phyloP scores from a whole-genome alignment of 2,888 invertebrate species.

The Crossocerus cetratus region DNA sequence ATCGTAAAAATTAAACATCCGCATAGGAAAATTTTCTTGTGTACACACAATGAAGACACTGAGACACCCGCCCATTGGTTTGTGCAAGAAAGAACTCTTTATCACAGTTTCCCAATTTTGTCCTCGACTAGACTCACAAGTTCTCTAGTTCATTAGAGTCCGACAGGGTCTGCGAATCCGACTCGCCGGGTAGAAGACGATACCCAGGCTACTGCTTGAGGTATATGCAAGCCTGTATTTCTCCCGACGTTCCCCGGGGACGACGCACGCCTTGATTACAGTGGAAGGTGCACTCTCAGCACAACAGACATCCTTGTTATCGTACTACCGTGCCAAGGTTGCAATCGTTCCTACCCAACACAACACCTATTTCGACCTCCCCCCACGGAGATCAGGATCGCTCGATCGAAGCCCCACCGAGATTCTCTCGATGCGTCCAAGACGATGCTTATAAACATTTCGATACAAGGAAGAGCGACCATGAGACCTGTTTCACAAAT shows the following conservation, averaged over 20 bases:
- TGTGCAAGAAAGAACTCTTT: background rate
- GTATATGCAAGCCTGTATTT: slow-evolving; percentile 48
- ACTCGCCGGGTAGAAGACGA: background rate
- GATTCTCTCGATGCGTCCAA: too few species aligned
- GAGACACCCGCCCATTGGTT: too few species aligned
- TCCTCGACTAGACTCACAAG: background rate
- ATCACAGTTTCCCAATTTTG: background rate
- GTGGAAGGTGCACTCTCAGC: slow-evolving; percentile 67
- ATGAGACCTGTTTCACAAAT: background rate
- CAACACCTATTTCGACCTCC: slow-evolving; percentile 35
- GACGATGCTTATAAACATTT: background rate
- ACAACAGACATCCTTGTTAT: slow-evolving; percentile 72
- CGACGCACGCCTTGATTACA: slow-evolving; percentile 59
- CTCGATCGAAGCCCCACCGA: background rate
- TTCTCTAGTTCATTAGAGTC: background rate
- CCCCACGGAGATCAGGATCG: background rate
- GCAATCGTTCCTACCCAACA: slow-evolving; percentile 33
- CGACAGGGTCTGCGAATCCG: too few species aligned
- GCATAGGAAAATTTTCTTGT: too few species aligned
- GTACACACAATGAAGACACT: too few species aligned
- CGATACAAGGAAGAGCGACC: slow-evolving; percentile 1
- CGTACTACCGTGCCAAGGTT: slow-evolving; percentile 66
- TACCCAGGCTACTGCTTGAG: slow-evolving; percentile 18
- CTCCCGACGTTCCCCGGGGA: slow-evolving; percentile 37
- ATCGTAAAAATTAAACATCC: too few species aligned